Evolutionary conservation across 1,140 invertebrate species (phyloP), one percentile per base, ranked within the genome.

Genomic region (Bombus consobrinus): DNA sequence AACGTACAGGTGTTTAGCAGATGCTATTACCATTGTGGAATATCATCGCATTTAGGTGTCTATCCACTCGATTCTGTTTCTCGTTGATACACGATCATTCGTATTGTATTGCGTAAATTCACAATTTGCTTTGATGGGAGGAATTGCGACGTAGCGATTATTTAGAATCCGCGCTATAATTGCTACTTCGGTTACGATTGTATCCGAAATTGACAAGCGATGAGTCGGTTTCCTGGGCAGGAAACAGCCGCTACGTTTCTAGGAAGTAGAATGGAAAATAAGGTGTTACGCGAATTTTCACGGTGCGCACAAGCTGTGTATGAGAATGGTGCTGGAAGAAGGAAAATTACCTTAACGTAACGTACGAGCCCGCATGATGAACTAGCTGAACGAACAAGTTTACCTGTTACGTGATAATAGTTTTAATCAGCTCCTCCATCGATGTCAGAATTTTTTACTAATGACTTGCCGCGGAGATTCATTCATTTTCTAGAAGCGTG

Each of bases 321-420:
- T 32, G 57, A 62, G 57, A 88, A 85, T 47, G 28, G 9, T 18
- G 57, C 32, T 41, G 43, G 66, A 79, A 62, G 59, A 66, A 83
- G 76, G 71, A 73, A 87, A 86, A 89, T 83, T 82, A 75, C 69
- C 12, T 43, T 22, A 66, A 82, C 72, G 53, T 39, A 78, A 72
- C 73, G 66, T 8, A 71, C n/a, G 12, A 62, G n/a, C 1, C 32
- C 25, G 32, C 53, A 9, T 47, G 76, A 71, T 71, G 37, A 79
- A 76, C 53, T 62, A 80, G 37, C 76, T 79, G 66, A 64, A 84
- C 62, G 39, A 72, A 72, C 53, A 64, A 15, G 82, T 18, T 53
- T 53, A 53, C 53, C 37, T 25, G 76, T 84, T 84, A 84, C 83
- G 83, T 84, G 76, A 84, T 79, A 72, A 84, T 84, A 1, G 25